phyloP scores from a whole-genome alignment of 2,797 vertebrate species.

The Pelobates cultripes region DNA sequence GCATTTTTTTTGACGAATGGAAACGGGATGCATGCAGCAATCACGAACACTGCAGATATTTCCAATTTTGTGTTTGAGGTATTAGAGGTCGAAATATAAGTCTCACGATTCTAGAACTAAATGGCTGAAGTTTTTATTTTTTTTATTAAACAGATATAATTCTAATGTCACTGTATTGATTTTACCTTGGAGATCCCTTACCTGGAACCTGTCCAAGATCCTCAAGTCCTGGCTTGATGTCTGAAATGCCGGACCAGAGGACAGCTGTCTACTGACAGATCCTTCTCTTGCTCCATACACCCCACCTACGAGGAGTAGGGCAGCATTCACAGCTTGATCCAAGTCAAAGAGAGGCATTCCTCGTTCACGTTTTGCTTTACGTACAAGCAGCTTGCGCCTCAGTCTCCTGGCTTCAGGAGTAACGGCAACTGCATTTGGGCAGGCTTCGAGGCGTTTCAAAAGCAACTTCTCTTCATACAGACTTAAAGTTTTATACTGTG shows the following conservation, averaged over 20 bases:
- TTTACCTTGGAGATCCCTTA: slow-evolving; percentile 59
- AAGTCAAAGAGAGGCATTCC: slow-evolving; percentile 91
- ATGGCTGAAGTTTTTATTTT: too few relatives aligned
- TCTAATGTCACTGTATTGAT: too few relatives aligned
- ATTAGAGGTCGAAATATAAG: too few relatives aligned
- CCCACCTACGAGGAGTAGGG: slow-evolving; percentile 87
- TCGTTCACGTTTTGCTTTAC: slow-evolving; percentile 87
- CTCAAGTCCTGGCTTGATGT: slow-evolving; percentile 87
- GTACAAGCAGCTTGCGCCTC: slow-evolving; percentile 85
- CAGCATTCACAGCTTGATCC: slow-evolving; percentile 84
- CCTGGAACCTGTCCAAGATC: slow-evolving; percentile 95
- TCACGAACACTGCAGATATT: too few relatives aligned
- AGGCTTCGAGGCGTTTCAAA: slow-evolving; percentile 85
- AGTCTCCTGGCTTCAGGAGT: slow-evolving; percentile 87
- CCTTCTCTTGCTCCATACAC: slow-evolving; percentile 83
- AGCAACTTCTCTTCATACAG: slow-evolving; percentile 90
- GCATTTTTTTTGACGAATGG: too few relatives aligned
- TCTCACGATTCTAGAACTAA: too few relatives aligned
- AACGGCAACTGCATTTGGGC: slow-evolving; percentile 84
- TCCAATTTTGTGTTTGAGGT: too few relatives aligned
- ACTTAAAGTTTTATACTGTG: slow-evolving; percentile 74
- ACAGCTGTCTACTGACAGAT: slow-evolving; percentile 59
- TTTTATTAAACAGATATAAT: too few relatives aligned
- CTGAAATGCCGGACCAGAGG: slow-evolving; percentile 72
- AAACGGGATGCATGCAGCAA: too few relatives aligned